These are phyloP conservation scores for Sarcoramphus papa DNA, from an alignment of 2,797 vertebrate genomes.

Conservation along the genomic window DNA sequence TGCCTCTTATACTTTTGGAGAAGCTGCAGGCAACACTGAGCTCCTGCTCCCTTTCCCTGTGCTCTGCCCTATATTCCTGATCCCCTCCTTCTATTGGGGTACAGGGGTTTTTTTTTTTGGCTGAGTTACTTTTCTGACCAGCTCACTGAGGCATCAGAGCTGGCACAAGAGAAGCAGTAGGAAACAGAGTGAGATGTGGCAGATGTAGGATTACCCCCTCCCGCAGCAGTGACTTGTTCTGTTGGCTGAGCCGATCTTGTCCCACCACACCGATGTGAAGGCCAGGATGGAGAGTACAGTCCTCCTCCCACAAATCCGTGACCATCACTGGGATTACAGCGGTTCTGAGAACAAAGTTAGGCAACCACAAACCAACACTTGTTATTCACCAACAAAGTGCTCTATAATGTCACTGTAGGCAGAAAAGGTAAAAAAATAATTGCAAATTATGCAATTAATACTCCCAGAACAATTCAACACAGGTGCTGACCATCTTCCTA, in stretches of 20 bases:
- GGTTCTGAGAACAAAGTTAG: neutral
- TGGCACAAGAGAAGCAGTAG: neutral
- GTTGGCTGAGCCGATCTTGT: neutral
- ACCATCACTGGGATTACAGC: neutral
- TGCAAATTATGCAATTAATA: conserved; percentile 13
- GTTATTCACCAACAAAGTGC: neutral
- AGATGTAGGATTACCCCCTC: neutral
- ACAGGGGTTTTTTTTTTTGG: neutral
- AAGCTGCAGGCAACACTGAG: neutral
- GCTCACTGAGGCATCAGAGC: neutral
- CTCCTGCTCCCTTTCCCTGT: neutral
- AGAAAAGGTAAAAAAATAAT: neutral
- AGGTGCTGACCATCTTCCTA: neutral
- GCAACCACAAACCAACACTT: neutral
- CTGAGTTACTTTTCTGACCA: neutral
- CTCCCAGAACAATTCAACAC: neutral
- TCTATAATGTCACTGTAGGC: neutral
- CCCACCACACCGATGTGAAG: neutral
- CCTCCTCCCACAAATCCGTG: neutral
- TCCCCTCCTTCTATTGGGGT: neutral
- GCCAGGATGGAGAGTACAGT: neutral
- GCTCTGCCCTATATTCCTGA: neutral
- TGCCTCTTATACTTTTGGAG: neutral
- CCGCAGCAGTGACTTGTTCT: neutral
- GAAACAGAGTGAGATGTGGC: neutral